Base-by-base conservation (phyloP, 1,140 invertebrate species). In the Orchesella cincta region DNA sequence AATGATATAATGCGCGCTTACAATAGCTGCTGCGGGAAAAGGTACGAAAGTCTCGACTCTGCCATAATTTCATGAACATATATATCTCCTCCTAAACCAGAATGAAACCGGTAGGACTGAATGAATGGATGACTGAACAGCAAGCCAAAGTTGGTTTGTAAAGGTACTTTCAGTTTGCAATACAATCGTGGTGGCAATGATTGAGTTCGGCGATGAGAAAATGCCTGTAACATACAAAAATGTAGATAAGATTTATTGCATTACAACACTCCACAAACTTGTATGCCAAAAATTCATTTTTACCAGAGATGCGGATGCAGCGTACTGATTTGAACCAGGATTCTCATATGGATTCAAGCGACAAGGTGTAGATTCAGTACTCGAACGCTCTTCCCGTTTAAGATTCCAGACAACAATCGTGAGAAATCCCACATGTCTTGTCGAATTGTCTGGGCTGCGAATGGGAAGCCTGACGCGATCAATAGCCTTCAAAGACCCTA, bases 61-160 rank as follows among this genome's bases (percentile, higher is more conserved):
- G 93, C 92, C 93, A 98, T 94, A 76, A 94, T 92, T 86, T 98
- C 96, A 83, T 96, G 92, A 1, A 97, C 94, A 75, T 93, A 93
- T 57, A 98, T 94, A 85, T 97, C 94, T 3, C 93, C 93, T 1
- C 93, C 93, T 5, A 95, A 87, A 2, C 93, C 93, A 0, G 94
- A 96, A 84, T 97, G 94, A 86, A 97, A 94, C 67, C 94, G 90
- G 83, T 96, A 98, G 0, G 95, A 95, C 79, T 92, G 90, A 78
- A 94, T 89, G 76, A 90, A 89, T 52, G 92, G 90, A 84, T 94
- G 93, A 5, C 90, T 89, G 84, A 92, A 94, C 31, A 94, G 86
- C 57, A 91, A 86, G 82, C 91, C 91, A 64, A 93, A 84, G 81
- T 91, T 90, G 1, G 90, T 90, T 80, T 93, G 91, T 83, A 90